A percentile compares a stretch with the other conserved stretches of the same genome.
phyloP scores from a whole-genome alignment of 2,888 invertebrate species.

The Chrysolina oricalcia region DNA sequence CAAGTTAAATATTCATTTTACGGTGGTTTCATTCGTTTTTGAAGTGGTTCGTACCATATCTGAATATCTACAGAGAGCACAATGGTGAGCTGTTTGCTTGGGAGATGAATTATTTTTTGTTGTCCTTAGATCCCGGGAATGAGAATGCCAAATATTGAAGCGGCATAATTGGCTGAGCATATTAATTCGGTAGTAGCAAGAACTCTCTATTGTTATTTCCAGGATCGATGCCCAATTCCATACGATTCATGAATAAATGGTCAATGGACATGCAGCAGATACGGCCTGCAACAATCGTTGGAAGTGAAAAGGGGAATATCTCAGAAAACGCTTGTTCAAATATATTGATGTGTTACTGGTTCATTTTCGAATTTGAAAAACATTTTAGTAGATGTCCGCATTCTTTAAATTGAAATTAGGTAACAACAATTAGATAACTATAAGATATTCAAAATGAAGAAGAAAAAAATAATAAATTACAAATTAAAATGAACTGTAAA shows the following conservation, averaged over 20 bases:
- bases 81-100: conserved; percentile 43
- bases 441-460: no score
- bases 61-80: conserved; percentile 50
- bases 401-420: no score
- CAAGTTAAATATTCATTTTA: conserved; percentile 68
- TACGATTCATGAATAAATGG: background rate
- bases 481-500: no score
- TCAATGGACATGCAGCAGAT: background rate
- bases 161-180: conserved; percentile 1
- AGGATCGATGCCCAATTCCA: background rate
- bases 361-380: no score
- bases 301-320: no score
- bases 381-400: no score
- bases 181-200: background rate
- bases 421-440: no score
- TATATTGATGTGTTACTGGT: no score
- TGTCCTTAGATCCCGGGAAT: background rate
- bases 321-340: no score
- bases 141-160: conserved; percentile 4
- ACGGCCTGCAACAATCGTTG: no score
- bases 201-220: background rate
- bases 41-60: conserved; percentile 53
- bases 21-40: conserved; percentile 65
- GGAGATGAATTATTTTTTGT: conserved; percentile 38
- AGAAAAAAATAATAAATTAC: no score